Evolutionary conservation across 1,140 invertebrate species (phyloP).

Genomic region (Periplaneta americana): DNA sequence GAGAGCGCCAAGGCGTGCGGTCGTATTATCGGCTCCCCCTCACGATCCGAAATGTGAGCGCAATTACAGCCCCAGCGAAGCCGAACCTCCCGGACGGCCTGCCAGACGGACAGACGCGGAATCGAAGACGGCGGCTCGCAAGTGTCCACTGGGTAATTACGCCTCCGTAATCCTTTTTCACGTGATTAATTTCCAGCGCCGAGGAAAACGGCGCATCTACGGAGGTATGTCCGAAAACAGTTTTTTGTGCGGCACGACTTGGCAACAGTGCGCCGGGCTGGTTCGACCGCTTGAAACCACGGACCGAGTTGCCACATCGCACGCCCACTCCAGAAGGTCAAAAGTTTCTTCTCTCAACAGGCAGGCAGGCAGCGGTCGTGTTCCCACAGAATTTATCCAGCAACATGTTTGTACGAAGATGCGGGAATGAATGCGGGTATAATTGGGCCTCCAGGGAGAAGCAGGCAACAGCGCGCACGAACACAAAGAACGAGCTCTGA

Average conservation of each 20-base stretch:
- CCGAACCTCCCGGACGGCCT: neutral
- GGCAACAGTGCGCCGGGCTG: neutral
- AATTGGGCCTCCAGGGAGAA: neutral
- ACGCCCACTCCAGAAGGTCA: neutral
- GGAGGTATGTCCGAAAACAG: neutral
- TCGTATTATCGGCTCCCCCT: neutral
- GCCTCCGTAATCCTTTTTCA: neutral
- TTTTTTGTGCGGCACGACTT: neutral
- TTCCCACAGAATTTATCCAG: neutral
- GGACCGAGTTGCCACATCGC: neutral
- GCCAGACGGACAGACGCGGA: neutral
- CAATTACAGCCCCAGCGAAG: neutral
- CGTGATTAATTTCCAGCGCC: neutral
- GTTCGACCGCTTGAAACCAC: neutral
- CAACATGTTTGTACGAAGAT: neutral
- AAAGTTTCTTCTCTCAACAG: no score
- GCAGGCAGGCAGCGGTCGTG: no score
- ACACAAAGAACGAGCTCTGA: neutral
- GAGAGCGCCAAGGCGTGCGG: no score
- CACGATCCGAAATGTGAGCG: no score
- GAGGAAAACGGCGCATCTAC: neutral
- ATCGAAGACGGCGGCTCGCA: neutral
- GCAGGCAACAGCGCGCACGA: neutral
- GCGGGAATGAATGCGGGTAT: neutral
- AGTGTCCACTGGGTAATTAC: neutral